A percentile compares a stretch with the other conserved stretches of the same genome.
Evolutionary conservation across 2,113 vertebrate genomes (phyloP).

Genomic region (Oxyruncus cristatus): DNA sequence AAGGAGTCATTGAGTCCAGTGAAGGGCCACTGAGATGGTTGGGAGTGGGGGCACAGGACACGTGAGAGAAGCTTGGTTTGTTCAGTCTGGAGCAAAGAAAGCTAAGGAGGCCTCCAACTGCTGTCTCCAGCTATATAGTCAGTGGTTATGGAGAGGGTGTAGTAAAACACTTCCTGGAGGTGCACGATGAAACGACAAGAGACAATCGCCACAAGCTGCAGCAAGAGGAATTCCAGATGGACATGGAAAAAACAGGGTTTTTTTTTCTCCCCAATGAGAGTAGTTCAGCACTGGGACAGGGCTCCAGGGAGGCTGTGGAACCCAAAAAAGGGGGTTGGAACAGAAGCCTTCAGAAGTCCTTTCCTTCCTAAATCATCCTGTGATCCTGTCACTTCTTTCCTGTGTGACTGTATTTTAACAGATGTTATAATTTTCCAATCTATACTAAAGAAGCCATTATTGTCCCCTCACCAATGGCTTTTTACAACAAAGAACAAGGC

Average conservation of each 20-base stretch:
- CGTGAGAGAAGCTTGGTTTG: not conserved
- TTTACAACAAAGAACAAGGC: not conserved
- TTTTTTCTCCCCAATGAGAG: not conserved
- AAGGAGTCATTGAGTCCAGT: not conserved
- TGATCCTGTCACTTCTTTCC: not conserved
- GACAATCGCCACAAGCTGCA: not conserved
- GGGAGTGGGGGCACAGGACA: not conserved
- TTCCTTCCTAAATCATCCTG: not conserved
- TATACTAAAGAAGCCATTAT: not conserved
- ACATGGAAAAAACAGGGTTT: not conserved
- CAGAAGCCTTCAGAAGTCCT: not conserved
- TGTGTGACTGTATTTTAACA: not conserved
- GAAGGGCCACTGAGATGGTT: not conserved
- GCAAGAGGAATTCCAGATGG: not conserved
- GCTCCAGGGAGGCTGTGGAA: not conserved
- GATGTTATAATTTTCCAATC: not conserved
- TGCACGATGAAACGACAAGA: not conserved
- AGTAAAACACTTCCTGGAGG: not conserved
- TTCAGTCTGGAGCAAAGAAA: not conserved
- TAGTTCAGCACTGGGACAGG: not conserved
- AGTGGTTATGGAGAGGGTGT: not conserved
- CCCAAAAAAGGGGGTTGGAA: not conserved
- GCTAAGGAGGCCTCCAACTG: not conserved
- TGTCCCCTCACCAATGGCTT: not conserved
- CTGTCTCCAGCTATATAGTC: not conserved